Evolutionary conservation across 2,888 invertebrate genomes (phyloP).

Genomic region (Asteroscopus sphinx): DNA sequence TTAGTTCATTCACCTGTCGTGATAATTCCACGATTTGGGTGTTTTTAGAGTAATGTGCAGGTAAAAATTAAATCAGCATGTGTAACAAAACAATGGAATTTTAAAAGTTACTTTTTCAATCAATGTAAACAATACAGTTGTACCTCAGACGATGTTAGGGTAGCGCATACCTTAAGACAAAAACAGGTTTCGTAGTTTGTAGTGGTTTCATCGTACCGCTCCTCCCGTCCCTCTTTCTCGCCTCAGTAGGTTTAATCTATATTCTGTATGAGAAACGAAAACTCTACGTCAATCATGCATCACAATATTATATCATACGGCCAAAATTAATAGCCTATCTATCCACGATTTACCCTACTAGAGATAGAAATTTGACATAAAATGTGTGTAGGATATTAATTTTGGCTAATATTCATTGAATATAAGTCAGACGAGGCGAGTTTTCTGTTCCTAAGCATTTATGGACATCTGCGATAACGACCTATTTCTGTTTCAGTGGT

Average conservation of each 20-base stretch:
- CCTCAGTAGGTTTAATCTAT: slow-evolving; percentile 52
- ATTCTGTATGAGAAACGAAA: slow-evolving; percentile 46
- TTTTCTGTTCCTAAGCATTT: neutral
- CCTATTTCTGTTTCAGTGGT: slow-evolving; percentile 80
- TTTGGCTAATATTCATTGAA: too few species aligned
- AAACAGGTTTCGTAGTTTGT: slow-evolving; percentile 86
- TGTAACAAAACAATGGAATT: slow-evolving; percentile 23
- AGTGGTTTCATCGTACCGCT: slow-evolving; percentile 81
- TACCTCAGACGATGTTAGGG: slow-evolving; percentile 64
- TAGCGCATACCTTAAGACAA: slow-evolving; percentile 81
- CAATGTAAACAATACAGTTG: slow-evolving; percentile 59
- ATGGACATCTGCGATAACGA: neutral
- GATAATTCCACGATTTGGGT: slow-evolving; percentile 10
- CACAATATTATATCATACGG: too few species aligned
- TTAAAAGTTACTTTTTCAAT: slow-evolving; percentile 41
- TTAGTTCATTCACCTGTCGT: slow-evolving; percentile 16
- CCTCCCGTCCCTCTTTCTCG: slow-evolving; percentile 67
- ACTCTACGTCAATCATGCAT: too few species aligned
- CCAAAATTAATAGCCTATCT: too few species aligned
- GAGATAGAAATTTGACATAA: too few species aligned
- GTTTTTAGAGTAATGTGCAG: neutral
- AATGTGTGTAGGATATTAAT: too few species aligned
- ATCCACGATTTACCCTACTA: too few species aligned
- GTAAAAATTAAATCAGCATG: too few species aligned
- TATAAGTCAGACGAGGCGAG: too few species aligned